A percentile compares a stretch with the other conserved stretches of the same genome.
These are phyloP conservation scores for Cryptoblepharus egeriae DNA, from an alignment of 2,797 vertebrate genomes.

Conservation along the genomic window DNA sequence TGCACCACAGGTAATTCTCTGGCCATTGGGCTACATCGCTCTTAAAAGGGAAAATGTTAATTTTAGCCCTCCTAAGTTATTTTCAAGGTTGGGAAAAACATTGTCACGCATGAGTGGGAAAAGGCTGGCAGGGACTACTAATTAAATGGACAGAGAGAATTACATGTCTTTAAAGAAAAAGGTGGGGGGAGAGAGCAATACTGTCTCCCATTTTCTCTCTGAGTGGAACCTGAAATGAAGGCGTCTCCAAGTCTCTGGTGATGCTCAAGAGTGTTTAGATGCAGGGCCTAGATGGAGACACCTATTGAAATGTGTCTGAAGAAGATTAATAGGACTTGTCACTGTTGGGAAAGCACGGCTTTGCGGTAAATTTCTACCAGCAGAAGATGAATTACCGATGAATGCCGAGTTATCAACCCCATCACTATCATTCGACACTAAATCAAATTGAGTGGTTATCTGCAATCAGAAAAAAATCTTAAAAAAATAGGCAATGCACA, in stretches of 20 bases:
- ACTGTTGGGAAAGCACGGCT: constrained; percentile 85
- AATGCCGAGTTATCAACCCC: constrained; percentile 86
- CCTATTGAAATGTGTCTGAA: constrained; percentile 89
- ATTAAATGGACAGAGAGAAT: constrained; percentile 80
- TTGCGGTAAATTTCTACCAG: constrained; percentile 87
- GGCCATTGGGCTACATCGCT: neutral
- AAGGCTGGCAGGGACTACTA: constrained; percentile 77
- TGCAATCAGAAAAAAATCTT: constrained; percentile 84
- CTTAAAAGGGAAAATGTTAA: constrained; percentile 36
- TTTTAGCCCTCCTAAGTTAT: constrained; percentile 31
- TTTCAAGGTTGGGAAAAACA: constrained; percentile 59
- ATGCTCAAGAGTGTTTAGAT: constrained; percentile 81
- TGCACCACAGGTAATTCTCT: rapidly evolving
- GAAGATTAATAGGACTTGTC: constrained; percentile 91
- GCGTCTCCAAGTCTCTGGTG: constrained; percentile 76
- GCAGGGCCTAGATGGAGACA: constrained; percentile 85
- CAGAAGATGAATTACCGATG: constrained; percentile 88
- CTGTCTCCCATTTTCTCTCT: constrained; percentile 73
- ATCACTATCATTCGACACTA: constrained; percentile 86
- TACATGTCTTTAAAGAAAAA: constrained; percentile 72
- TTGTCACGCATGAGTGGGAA: constrained; percentile 70
- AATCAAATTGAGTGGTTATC: constrained; percentile 87
- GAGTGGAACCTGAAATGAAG: constrained; percentile 79
- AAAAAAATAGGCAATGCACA: constrained; percentile 78
- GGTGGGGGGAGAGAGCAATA: constrained; percentile 62